Conservation (phyloP, 2,888 invertebrate species). For the Amiota mariae region DNA sequence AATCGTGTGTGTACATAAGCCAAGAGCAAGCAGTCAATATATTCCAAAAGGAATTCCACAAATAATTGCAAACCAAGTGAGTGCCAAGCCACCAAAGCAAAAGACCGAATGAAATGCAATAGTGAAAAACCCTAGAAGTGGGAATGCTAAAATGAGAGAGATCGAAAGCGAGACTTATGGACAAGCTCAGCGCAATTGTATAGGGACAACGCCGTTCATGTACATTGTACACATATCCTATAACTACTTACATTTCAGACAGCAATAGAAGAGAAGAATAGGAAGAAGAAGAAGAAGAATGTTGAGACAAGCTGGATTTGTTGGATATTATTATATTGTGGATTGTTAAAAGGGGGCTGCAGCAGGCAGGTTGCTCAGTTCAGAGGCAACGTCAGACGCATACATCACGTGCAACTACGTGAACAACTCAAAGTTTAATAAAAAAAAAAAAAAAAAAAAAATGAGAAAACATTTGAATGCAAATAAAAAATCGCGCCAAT, state of each 20-base stretch:
- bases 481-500: constrained; percentile 72
- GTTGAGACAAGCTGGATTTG: too few species aligned
- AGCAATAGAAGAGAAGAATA: too few species aligned
- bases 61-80: constrained; percentile 60
- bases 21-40: constrained; percentile 61
- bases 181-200: constrained; percentile 50
- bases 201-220: neutral
- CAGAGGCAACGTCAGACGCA: too few species aligned
- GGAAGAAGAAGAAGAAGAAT: too few species aligned
- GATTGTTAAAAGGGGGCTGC: neutral
- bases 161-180: constrained; percentile 57
- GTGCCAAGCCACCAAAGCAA: constrained; percentile 42
- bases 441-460: constrained; percentile 35
- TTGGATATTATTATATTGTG: neutral
- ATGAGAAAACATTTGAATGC: constrained; percentile 63
- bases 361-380: neutral
- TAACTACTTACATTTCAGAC: too few species aligned
- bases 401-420: constrained; percentile 60
- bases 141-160: too few species aligned
- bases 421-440: constrained; percentile 17
- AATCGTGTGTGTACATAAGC: constrained; percentile 20
- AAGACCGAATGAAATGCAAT: too few species aligned
- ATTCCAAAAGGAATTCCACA: constrained; percentile 68
- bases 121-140: too few species aligned
- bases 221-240: too few species aligned